phyloP scores from a whole-genome alignment of 2,888 invertebrate genomes.

The Orthosia incerta region DNA sequence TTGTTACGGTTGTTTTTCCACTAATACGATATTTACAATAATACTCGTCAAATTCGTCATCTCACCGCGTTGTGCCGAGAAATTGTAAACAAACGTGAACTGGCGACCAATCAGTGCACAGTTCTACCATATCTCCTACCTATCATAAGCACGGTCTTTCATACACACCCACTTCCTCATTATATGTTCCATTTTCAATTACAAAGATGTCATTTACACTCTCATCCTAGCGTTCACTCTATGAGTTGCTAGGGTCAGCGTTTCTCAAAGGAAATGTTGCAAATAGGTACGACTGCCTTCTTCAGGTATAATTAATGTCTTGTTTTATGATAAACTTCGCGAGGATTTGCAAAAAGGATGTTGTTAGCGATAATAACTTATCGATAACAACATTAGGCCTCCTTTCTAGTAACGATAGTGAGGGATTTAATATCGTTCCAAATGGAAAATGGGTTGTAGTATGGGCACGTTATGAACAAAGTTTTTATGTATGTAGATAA shows the following conservation, averaged over 20 bases:
- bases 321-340: constrained; percentile 2
- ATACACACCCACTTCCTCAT: background rate
- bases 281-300: constrained; percentile 13
- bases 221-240: constrained; percentile 1
- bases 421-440: too few relatives aligned
- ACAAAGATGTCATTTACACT: constrained; percentile 34
- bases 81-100: too few relatives aligned
- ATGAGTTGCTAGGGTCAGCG: background rate
- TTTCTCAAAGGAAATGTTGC: constrained; percentile 33
- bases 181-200: constrained; percentile 24
- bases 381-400: background rate
- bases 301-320: background rate
- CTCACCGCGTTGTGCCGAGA: too few relatives aligned
- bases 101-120: too few relatives aligned
- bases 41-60: too few relatives aligned
- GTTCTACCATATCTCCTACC: too few relatives aligned
- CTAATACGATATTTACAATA: too few relatives aligned
- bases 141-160: background rate
- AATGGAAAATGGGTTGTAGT: too few relatives aligned
- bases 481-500: too few relatives aligned
- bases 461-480: too few relatives aligned
- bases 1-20: too few relatives aligned
- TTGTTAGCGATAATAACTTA: too few relatives aligned
- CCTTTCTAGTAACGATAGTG: background rate
- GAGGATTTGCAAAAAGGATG: background rate